A percentile compares a stretch with the other conserved stretches of the same genome.
Conservation (phyloP, 1,140 invertebrate species). For the Anagrus nilaparvatae region DNA sequence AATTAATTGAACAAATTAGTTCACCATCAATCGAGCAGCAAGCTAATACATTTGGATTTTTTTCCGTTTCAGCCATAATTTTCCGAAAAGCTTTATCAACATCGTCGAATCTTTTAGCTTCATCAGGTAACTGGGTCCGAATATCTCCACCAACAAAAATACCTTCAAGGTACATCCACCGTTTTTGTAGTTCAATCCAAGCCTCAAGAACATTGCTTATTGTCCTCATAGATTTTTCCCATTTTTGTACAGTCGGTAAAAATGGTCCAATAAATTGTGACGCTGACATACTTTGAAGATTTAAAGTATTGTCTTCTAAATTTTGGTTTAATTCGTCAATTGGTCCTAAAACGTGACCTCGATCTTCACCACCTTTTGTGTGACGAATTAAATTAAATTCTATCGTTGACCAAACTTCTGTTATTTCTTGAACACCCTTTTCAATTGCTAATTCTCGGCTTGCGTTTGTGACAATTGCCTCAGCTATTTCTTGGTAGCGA, state of each 20-base stretch:
- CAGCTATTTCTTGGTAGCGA: conserved; percentile 70
- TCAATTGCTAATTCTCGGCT: conserved; percentile 84
- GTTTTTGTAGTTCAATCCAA: conserved; percentile 74
- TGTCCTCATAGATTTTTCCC: conserved; percentile 69
- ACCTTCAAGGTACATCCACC: conserved; percentile 85
- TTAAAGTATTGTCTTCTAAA: conserved; percentile 81
- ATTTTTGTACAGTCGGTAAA: conserved; percentile 64
- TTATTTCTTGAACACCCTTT: conserved; percentile 68
- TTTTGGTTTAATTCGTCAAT: conserved; percentile 64
- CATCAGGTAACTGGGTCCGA: conserved; percentile 70
- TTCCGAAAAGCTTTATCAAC: conserved; percentile 71
- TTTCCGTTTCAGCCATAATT: conserved; percentile 74
- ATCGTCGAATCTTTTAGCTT: conserved; percentile 80
- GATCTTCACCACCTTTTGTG: conserved; percentile 48
- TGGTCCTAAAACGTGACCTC: conserved; percentile 65
- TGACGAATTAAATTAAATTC: conserved; percentile 61
- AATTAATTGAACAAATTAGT: conserved; percentile 7
- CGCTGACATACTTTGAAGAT: conserved; percentile 80
- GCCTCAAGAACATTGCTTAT: conserved; percentile 78
- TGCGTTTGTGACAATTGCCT: conserved; percentile 76
- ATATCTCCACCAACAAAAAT: conserved; percentile 86
- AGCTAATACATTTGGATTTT: conserved; percentile 64
- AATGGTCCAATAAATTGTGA: conserved; percentile 86
- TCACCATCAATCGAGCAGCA: conserved; percentile 55
- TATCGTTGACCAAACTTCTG: conserved; percentile 61